phyloP scores from a whole-genome alignment of 2,888 invertebrate genomes.

The Agriopis aurantiaria region DNA sequence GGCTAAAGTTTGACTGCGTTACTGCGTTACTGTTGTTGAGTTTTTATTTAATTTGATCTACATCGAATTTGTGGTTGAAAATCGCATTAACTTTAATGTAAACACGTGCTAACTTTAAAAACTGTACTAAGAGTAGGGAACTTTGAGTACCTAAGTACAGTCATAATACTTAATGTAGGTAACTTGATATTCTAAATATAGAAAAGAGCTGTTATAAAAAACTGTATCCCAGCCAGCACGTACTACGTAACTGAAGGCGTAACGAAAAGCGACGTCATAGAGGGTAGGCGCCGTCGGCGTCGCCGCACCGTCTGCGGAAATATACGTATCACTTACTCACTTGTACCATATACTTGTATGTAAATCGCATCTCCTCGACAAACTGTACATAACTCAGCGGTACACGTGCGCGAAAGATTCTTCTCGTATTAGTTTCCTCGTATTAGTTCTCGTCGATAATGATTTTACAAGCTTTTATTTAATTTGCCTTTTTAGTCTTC shows the following conservation, averaged over 20 bases:
- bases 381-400: slow-evolving; percentile 14
- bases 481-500: too few relatives aligned
- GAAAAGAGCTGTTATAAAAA: neutral
- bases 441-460: too few relatives aligned
- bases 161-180: neutral
- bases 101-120: neutral
- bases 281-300: neutral
- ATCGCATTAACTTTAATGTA: too few relatives aligned
- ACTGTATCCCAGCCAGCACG: slow-evolving; percentile 1
- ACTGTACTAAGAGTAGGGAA: neutral
- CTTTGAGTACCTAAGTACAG: neutral
- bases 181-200: too few relatives aligned
- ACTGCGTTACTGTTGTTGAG: too few relatives aligned
- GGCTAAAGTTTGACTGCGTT: too few relatives aligned
- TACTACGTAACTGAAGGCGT: slow-evolving; percentile 13
- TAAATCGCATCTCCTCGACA: slow-evolving; percentile 24
- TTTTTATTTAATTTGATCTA: too few relatives aligned
- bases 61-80: too few relatives aligned
- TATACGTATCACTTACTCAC: neutral
- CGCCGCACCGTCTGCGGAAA: slow-evolving; percentile 10
- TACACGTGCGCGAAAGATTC: slow-evolving; percentile 1
- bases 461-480: too few relatives aligned
- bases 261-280: slow-evolving; percentile 7
- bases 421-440: too few relatives aligned
- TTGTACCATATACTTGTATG: neutral